phyloP scores from a whole-genome alignment of 2,797 vertebrate genomes.

The Onychomys arenicola region DNA sequence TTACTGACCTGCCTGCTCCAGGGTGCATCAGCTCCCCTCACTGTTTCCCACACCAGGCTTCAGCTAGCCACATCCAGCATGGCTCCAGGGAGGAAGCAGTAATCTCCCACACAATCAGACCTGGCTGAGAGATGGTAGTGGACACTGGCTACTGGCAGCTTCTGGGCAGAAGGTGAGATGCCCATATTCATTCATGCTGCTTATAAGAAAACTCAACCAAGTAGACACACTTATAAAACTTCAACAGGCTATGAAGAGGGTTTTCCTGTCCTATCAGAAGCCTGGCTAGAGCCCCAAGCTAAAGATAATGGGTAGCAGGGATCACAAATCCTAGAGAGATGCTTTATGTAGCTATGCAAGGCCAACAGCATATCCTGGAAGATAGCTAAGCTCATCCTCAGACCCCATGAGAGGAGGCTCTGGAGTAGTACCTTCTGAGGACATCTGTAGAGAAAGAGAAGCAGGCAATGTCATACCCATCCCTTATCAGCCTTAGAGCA shows the following conservation, averaged over 20 bases:
- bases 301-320: neutral
- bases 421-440: neutral
- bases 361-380: neutral
- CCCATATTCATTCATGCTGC: neutral
- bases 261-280: neutral
- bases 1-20: neutral
- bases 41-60: neutral
- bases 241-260: neutral
- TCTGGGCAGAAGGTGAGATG: constrained; percentile 19
- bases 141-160: constrained; percentile 35
- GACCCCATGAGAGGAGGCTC: neutral
- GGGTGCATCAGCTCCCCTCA: constrained; percentile 30
- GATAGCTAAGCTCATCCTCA: neutral
- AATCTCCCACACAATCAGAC: neutral
- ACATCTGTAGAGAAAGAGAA: neutral
- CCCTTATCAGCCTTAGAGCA: neutral
- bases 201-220: constrained; percentile 14
- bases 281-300: neutral
- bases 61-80: neutral
- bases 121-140: no score
- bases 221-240: neutral
- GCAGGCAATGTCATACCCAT: neutral
- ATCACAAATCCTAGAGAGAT: neutral
- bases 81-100: neutral
- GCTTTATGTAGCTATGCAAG: neutral